Conservation (phyloP, 2,888 invertebrate species). For the Hydraecia micacea region DNA sequence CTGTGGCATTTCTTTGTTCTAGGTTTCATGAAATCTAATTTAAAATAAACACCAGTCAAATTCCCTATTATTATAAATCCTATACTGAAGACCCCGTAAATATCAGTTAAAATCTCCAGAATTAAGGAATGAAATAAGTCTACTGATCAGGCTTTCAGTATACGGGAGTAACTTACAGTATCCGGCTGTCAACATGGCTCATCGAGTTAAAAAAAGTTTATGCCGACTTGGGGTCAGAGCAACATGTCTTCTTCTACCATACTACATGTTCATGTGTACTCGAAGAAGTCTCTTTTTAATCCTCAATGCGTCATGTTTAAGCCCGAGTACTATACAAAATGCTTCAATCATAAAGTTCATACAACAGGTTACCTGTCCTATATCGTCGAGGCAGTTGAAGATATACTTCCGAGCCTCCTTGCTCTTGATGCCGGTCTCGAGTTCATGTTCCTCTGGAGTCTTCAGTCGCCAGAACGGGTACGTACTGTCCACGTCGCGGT, state of each 20-base stretch:
- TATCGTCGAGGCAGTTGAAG: conserved; percentile 99
- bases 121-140: neutral
- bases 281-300: neutral
- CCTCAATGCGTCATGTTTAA: neutral
- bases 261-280: too few species aligned
- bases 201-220: neutral
- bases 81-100: neutral
- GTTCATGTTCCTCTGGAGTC: conserved; percentile 99
- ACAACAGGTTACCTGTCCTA: conserved; percentile 92
- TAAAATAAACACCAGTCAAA: neutral
- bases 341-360: conserved; percentile 22
- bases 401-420: conserved; percentile 99
- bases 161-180: conserved; percentile 15
- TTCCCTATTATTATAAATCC: neutral
- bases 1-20: neutral
- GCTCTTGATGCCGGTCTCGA: conserved; percentile 99
- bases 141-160: conserved; percentile 20
- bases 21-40: neutral
- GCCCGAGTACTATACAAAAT: neutral
- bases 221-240: too few species aligned
- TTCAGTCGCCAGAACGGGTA: conserved; percentile 96
- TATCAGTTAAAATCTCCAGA: neutral
- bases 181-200: neutral
- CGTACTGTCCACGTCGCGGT: conserved; percentile 97
- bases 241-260: too few species aligned